Base-by-base conservation (phyloP, 2,797 vertebrate genomes). In the Siniperca obscura region DNA sequence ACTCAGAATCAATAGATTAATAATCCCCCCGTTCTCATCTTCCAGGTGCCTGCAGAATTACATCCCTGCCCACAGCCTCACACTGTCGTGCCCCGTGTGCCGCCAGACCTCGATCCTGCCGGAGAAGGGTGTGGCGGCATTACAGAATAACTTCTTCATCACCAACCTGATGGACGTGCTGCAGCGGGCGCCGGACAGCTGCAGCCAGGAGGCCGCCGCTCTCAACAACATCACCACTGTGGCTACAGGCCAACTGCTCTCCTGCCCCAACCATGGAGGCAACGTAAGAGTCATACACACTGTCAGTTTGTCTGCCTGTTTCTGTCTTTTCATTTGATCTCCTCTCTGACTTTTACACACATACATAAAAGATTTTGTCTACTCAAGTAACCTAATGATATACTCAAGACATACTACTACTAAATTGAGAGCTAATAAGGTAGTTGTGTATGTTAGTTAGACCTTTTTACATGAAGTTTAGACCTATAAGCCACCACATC, bases 101-200 rank as follows among this genome's bases (percentile, higher is more conserved):
- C 97, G 98, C 80, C 98, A 99, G 96, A 99, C 98, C 68, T 99
- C 98, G 75, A 98, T 99, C 95, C 96, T 99, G 88, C 98, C 98
- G 76, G 98, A 99, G 96, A 98, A 98, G 86, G 98, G 98, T 74
- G 98, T 99, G 95, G 97, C 97, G 69, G 98, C 98, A 0, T 96
- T 99, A 73, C 98, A 99, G 95, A 99, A 97, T 90, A 99, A 99
- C 93, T 99, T 99, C 95, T 99, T 99, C 92, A 99, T 99, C 94
- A 99, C 98, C 76, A 99, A 98, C 96, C 97, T 99, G 93, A 99
- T 99, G 98, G 98, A 99, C 44, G 98, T 99, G 91, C 95, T 99
- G 95, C 98, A 99, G 94, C 95, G 96, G 89, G 95, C 96, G 0
- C 97, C 97, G 0, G 96, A 94, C 91, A 96, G 94, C 88, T 83